Evolutionary conservation across 2,113 vertebrate species (phyloP), one percentile per base, ranked within the genome.

Genomic region (Heterochromis multidens): DNA sequence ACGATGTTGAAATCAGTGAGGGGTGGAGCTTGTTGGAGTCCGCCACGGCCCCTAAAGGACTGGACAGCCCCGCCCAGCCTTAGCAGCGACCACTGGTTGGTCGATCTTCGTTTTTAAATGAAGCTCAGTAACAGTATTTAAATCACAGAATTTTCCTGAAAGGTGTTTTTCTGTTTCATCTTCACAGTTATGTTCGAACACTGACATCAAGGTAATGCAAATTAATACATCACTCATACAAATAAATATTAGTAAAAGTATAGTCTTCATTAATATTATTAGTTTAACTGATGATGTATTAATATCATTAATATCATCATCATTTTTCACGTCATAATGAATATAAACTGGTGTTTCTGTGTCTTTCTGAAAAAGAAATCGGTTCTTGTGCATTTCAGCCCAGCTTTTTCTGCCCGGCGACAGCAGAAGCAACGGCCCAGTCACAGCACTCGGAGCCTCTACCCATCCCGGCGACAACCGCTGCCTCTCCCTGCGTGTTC

Each of bases 41-140:
- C 89, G 0, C 40, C 14, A 14, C 9, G 87, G 13, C 52, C 62
- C 4, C 86, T 95, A 74, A 90, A 49, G 37, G 94, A 95, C 91
- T 82, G 86, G 84, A 93, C 93, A 3, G 90, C 92, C 10, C 89
- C 92, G 0, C 91, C 93, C 67, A 91, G 91, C 29, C 62, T 95
- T 29, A 37, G 62, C 70, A 40, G 6, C 0, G 93, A 94, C 67
- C 93, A 95, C 83, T 91, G 94, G 93, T 57, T 21, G 33, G 61
- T 21, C 3, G 16, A 27, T 11, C 43, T 72, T 49, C 21, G 23
- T 49, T 70, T 43, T 27, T 27, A 52, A n/a, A 65, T 54, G 0
- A 16, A 11, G 0, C 43, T 83, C 4, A 35, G 83, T 83, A 81
- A 70, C 57, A 80, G 70, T 79, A n/a, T 33, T n/a, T 21, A 49